Conservation (phyloP, 2,797 vertebrate genomes). For the Clangula hyemalis region DNA sequence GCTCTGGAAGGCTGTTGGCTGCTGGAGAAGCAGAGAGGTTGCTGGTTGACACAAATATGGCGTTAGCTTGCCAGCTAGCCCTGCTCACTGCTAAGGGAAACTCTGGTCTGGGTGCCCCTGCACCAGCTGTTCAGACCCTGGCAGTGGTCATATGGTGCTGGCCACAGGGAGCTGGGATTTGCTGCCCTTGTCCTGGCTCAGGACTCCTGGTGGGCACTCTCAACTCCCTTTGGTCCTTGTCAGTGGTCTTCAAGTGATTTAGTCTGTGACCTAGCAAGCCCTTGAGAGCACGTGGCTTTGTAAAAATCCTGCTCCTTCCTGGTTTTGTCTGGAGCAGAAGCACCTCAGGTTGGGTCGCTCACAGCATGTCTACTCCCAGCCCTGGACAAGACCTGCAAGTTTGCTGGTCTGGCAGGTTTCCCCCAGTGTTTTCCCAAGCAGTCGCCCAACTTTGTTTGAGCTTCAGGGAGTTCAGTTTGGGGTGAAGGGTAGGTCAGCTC, state of each 20-base stretch:
- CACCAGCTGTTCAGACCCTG: not conserved
- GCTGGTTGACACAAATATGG: not conserved
- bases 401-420: not conserved
- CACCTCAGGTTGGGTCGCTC: not conserved
- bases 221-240: fast-evolving
- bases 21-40: not conserved
- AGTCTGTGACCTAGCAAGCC: not conserved
- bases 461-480: conserved; percentile 24
- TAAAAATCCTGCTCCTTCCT: not conserved
- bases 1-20: not conserved
- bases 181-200: not conserved
- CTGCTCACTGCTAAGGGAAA: no score
- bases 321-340: not conserved
- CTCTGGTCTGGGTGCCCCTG: not conserved
- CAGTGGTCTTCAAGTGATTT: not conserved
- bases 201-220: not conserved
- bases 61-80: not conserved
- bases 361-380: not conserved
- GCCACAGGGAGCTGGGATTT: not conserved
- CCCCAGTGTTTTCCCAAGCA: conserved; percentile 3
- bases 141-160: not conserved
- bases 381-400: not conserved
- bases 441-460: conserved; percentile 40
- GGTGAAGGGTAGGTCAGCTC: conserved; percentile 59
- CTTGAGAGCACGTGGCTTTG: not conserved